Conservation (phyloP, 2,113 vertebrate genomes). For the Platycercus adscitus region DNA sequence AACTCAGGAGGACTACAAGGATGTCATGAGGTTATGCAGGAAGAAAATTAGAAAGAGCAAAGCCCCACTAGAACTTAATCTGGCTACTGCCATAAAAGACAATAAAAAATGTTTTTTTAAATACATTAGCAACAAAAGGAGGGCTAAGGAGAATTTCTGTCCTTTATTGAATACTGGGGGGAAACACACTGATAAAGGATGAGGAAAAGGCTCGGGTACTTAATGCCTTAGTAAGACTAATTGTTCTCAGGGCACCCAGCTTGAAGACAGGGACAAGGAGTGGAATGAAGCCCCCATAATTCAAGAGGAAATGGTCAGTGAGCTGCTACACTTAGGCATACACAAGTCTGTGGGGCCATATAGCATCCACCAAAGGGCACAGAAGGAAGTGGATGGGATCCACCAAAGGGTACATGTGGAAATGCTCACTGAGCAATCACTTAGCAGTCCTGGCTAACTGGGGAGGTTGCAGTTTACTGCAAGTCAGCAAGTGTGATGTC, state of each 20-base stretch:
- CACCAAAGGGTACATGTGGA: too few relatives aligned
- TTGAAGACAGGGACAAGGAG: background rate
- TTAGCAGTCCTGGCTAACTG: background rate
- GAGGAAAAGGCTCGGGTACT: background rate
- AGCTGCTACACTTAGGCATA: background rate
- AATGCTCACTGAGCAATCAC: background rate
- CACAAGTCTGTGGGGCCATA: background rate
- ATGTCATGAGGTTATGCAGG: background rate
- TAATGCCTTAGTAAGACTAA: background rate
- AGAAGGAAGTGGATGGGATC: background rate
- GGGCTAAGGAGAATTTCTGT: background rate
- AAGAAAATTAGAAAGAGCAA: background rate
- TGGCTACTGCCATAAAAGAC: background rate
- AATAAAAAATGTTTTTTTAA: background rate
- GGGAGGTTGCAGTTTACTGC: background rate
- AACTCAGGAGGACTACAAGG: background rate
- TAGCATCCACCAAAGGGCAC: background rate
- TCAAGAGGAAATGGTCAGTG: background rate
- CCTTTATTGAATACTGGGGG: background rate
- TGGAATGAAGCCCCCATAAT: background rate
- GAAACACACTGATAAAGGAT: background rate
- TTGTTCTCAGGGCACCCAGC: background rate
- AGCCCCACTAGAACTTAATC: background rate
- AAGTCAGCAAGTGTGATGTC: background rate
- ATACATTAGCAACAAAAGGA: background rate